phyloP scores from a whole-genome alignment of 2,113 vertebrate species.

The Malurus melanocephalus region DNA sequence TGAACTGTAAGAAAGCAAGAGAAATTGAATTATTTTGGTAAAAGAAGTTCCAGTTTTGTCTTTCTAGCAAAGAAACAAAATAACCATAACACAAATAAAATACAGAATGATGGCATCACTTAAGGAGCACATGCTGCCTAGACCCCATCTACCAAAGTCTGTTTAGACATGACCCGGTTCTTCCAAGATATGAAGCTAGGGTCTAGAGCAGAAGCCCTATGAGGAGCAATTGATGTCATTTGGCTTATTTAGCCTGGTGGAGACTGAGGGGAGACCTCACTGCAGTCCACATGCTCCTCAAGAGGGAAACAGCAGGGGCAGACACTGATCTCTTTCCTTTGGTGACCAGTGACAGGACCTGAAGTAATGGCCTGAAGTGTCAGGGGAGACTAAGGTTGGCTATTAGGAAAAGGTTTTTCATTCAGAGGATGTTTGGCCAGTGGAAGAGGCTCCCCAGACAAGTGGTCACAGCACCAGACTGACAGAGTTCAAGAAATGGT shows the following conservation, averaged over 20 bases:
- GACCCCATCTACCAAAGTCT: background rate
- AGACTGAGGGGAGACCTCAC: background rate
- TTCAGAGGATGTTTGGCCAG: fast-evolving
- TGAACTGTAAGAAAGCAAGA: background rate
- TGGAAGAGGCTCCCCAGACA: background rate
- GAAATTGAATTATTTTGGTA: background rate
- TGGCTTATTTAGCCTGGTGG: background rate
- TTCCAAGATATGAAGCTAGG: background rate
- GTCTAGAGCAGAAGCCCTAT: background rate
- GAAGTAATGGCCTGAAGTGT: background rate
- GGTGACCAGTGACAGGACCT: fast-evolving
- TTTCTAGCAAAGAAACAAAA: background rate
- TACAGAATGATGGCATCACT: background rate
- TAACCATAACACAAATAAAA: background rate
- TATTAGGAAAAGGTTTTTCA: background rate
- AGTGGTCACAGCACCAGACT: background rate
- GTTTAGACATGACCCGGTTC: background rate
- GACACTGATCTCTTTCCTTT: no score
- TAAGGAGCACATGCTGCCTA: fast-evolving
- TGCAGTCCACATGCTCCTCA: fast-evolving
- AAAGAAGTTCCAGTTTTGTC: background rate
- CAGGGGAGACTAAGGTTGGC: fast-evolving
- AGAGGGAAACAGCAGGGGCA: background rate
- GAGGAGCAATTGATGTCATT: background rate
- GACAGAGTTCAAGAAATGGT: fast-evolving